A percentile compares a stretch with the other conserved stretches of the same genome.
Conservation (phyloP, 1,140 invertebrate species). For the Euwallacea fornicatus region DNA sequence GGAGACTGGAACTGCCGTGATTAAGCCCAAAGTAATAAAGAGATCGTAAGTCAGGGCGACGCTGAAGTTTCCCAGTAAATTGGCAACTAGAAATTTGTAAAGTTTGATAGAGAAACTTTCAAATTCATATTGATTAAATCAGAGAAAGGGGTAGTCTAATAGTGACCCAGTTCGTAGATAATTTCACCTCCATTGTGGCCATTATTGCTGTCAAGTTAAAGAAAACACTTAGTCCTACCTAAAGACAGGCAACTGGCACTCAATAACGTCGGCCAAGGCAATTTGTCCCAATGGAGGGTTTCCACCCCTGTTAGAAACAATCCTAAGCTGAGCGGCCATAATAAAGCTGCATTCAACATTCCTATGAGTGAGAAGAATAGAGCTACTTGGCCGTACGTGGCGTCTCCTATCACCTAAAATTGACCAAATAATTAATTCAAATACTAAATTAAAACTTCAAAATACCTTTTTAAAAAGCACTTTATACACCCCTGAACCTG, state of each 20-base stretch:
- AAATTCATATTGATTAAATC: no score
- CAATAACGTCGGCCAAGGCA: slow-evolving; percentile 80
- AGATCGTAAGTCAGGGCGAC: slow-evolving; percentile 88
- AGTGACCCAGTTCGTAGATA: no score
- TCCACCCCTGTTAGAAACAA: slow-evolving; percentile 85
- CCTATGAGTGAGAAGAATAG: slow-evolving; percentile 87
- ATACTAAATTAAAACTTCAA: background rate
- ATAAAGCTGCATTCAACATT: slow-evolving; percentile 75
- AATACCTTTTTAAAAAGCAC: slow-evolving; percentile 78
- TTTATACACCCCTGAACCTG: slow-evolving; percentile 90
- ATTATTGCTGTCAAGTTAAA: no score
- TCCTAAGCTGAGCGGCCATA: slow-evolving; percentile 84
- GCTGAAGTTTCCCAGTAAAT: slow-evolving; percentile 88
- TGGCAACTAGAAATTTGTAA: slow-evolving; percentile 72
- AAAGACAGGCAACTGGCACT: slow-evolving; percentile 76
- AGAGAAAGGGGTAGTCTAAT: no score
- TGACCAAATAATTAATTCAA: slow-evolving; percentile 1
- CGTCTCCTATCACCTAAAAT: slow-evolving; percentile 77
- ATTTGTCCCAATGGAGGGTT: slow-evolving; percentile 71
- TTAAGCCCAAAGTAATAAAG: slow-evolving; percentile 88
- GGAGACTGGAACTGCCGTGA: slow-evolving; percentile 88
- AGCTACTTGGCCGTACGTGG: slow-evolving; percentile 82
- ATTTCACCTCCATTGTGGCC: no score
- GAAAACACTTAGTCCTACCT: slow-evolving; percentile 57
- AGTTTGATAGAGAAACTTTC: no score